phyloP scores from a whole-genome alignment of 2,888 invertebrate species.

The Pachliopta kotzebuea region DNA sequence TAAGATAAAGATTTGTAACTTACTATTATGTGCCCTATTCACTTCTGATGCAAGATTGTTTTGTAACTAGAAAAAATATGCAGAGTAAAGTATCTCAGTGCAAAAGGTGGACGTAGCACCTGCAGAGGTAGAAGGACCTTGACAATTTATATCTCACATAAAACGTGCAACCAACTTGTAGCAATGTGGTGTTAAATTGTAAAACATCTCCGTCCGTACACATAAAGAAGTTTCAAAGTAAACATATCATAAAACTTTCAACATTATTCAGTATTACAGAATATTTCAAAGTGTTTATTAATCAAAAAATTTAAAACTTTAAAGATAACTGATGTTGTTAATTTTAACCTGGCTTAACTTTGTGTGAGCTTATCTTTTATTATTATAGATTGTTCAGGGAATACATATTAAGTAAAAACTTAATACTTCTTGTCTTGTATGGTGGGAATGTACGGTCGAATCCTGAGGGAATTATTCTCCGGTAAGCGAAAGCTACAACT shows the following conservation, averaged over 20 bases:
- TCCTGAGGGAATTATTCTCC: conserved; percentile 13
- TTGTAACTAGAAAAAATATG: neutral
- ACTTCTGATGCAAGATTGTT: neutral
- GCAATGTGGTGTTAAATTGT: neutral
- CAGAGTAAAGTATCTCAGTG: neutral
- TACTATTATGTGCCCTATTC: neutral
- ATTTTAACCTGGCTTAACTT: too few species aligned
- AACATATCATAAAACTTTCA: too few species aligned
- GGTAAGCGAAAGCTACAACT: conserved; percentile 5
- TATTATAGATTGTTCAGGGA: too few species aligned
- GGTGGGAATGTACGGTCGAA: neutral
- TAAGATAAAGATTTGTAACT: too few species aligned
- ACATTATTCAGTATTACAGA: too few species aligned
- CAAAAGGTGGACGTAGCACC: conserved; percentile 15
- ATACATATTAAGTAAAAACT: too few species aligned
- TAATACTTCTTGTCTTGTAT: too few species aligned
- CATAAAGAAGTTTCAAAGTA: too few species aligned
- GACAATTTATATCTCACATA: conserved; percentile 25
- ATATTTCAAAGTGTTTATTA: too few species aligned
- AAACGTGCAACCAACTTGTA: conserved; percentile 19
- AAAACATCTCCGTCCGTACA: neutral
- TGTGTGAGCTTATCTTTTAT: too few species aligned
- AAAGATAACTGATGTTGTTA: too few species aligned
- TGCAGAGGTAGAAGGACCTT: conserved; percentile 2
- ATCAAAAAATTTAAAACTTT: too few species aligned